Evolutionary conservation across 2,797 vertebrate species (phyloP), one percentile per base, ranked within the genome.

Genomic region (Peromyscus eremicus): DNA sequence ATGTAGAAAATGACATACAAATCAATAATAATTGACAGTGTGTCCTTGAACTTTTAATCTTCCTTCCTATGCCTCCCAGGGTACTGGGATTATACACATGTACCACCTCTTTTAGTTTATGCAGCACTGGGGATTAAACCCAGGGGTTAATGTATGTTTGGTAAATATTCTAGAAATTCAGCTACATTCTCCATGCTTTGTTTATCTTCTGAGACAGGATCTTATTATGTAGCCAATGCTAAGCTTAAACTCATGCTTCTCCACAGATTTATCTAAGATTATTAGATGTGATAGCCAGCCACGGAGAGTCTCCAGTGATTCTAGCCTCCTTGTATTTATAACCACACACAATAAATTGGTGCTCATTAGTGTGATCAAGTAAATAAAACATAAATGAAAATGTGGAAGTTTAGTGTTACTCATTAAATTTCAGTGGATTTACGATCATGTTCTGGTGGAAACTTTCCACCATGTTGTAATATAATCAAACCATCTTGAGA

Each of bases 381-480:
- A 29, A 94, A 37, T 85, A 77, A n/a, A 16, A 60, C 1, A 73
- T 19, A 57, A 89, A 55, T 29, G 40, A 9, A 9, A 27, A 75
- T 57, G 2, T 8, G 11, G 34, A 89, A 79, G 21, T 71, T 80
- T 34, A 34, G 80, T 71, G 17, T 4, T 34, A 2, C 3, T 76
- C 43, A 57, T 64, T 68, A 83, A 23, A 23, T 16, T 52, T 70
- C 34, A 37, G 0, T 75, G 32, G 46, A 29, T 5, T 79, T 57
- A 6, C n/a, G 32, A 25, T 94, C 2, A 86, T 8, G 6, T 5
- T 82, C 7, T 92, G 46, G 5, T 13, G 21, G 13, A 87, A 23
- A 5, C 0, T 6, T 66, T 5, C 9, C 1, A 29, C 1, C 21
- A 40, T 34, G 2, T 7, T 29, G 23, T 73, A 1, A 87, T 16